These are phyloP conservation scores for Elachura formosa DNA, from an alignment of 2,113 vertebrate species.

Conservation along the genomic window DNA sequence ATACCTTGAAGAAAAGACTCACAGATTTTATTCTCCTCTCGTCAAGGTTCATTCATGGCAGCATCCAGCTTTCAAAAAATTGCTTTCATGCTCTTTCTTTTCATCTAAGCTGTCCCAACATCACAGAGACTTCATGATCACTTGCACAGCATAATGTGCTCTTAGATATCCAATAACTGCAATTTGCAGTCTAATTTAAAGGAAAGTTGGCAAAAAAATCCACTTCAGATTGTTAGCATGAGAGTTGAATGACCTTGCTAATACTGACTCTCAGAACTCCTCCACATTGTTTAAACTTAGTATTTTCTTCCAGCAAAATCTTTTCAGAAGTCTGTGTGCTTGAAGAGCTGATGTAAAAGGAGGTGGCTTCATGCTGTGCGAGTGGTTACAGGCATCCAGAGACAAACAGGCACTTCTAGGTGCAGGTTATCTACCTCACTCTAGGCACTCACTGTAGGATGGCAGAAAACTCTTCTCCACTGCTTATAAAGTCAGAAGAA, in stretches of 20 bases:
- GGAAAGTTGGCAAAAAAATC: neutral
- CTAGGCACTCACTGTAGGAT: neutral
- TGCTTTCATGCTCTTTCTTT: neutral
- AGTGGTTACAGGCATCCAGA: neutral
- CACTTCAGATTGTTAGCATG: neutral
- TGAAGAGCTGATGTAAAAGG: neutral
- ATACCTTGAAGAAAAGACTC: neutral
- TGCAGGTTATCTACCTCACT: neutral
- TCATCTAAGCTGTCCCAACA: neutral
- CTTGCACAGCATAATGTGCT: neutral
- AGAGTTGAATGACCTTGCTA: neutral
- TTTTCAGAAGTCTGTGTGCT: neutral
- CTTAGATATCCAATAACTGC: neutral
- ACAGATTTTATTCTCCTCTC: neutral
- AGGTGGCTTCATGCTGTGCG: neutral
- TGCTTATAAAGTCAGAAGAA: neutral
- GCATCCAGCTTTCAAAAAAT: neutral
- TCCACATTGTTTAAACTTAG: neutral
- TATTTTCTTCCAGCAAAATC: neutral
- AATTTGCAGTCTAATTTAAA: neutral
- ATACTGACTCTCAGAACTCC: neutral
- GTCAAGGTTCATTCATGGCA: neutral
- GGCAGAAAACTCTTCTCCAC: neutral
- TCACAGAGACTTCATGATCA: neutral
- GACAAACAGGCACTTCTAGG: fast-evolving